Base-by-base conservation (phyloP, 2,113 vertebrate species). In the Peromyscus polionotus region DNA sequence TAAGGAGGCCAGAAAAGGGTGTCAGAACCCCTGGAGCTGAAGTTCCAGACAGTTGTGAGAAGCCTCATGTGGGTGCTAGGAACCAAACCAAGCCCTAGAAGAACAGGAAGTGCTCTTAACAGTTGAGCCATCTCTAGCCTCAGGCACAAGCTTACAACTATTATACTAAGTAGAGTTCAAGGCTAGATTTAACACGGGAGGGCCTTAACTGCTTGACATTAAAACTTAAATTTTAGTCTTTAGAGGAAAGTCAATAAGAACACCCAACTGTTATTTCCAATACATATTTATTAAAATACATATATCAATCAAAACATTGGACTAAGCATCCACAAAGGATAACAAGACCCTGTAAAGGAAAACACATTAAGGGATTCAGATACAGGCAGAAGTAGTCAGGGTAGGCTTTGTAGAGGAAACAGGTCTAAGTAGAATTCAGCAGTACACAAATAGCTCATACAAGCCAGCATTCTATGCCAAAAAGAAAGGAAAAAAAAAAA, bases 201-300 rank as follows among this genome's bases (percentile, higher is more conserved):
- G 48, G 22, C 19, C 24, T 88, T 77, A 90, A 76, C 0, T 85
- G 45, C 72, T 77, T 83, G 31, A 91, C 16, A 87, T 57, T 39
- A 88, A 76, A 94, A 80, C 85, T 65, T 51, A 2, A 92, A 93
- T 90, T 92, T 93, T 84, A 51, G n/a, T 96, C 91, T 94, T 96
- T 36, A 96, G 24, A 96, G 42, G 0, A 88, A 95, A 95, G 24
- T 51, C 95, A 86, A 24, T 39, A 12, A 90, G 28, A 26, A n/a
- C 54, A 97, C 42, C n/a, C 36, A 93, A 42, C 61, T 67, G 70
- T 36, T 65, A 77, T 83, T 88, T 94, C 87, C 42, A 75, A 75
- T 45, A 90, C 79, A 76, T 68, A 79, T 73, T 95, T 83, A 94
- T 81, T 90, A 97, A 95, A 96, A 97, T 92, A 65, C 33, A 77